phyloP scores from a whole-genome alignment of 2,888 invertebrate species.

The Cryptosula pallasiana region DNA sequence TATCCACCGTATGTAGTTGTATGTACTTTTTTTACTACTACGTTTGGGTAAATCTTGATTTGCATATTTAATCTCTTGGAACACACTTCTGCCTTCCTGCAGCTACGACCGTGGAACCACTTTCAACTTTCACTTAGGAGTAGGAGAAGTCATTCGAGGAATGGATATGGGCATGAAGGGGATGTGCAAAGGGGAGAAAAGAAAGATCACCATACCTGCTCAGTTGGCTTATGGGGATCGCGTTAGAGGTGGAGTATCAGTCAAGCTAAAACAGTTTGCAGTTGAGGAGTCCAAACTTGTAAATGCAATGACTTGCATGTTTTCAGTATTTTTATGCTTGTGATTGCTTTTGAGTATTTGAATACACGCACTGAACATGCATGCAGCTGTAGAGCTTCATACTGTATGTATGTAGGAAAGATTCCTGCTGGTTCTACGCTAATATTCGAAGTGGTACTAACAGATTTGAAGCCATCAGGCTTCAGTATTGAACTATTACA shows the following conservation, averaged over 20 bases:
- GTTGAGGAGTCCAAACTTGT: too few species aligned
- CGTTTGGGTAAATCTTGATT: too few species aligned
- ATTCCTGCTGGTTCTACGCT: slow-evolving; percentile 23
- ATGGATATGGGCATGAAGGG: slow-evolving; percentile 25
- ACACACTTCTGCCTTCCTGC: neutral
- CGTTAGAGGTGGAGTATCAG: neutral
- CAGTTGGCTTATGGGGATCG: slow-evolving; percentile 16
- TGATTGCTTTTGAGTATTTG: too few species aligned
- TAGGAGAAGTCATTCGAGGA: slow-evolving; percentile 19
- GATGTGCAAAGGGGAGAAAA: slow-evolving; percentile 24
- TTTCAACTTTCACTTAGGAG: slow-evolving; percentile 19
- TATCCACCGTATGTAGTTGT: too few species aligned
- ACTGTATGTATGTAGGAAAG: neutral
- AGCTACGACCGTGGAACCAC: slow-evolving; percentile 23
- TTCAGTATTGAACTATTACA: slow-evolving; percentile 4
- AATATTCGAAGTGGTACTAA: slow-evolving; percentile 19
- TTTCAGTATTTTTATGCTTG: too few species aligned
- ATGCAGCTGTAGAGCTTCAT: too few species aligned
- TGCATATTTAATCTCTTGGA: too few species aligned
- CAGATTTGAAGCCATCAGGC: slow-evolving; percentile 13
- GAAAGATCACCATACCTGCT: slow-evolving; percentile 23
- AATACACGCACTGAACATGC: too few species aligned
- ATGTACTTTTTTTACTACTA: too few species aligned
- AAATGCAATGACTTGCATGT: too few species aligned
- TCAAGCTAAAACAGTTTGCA: too few species aligned